Evolutionary conservation across 2,113 vertebrate genomes (phyloP).

Genomic region (Uria aalge): DNA sequence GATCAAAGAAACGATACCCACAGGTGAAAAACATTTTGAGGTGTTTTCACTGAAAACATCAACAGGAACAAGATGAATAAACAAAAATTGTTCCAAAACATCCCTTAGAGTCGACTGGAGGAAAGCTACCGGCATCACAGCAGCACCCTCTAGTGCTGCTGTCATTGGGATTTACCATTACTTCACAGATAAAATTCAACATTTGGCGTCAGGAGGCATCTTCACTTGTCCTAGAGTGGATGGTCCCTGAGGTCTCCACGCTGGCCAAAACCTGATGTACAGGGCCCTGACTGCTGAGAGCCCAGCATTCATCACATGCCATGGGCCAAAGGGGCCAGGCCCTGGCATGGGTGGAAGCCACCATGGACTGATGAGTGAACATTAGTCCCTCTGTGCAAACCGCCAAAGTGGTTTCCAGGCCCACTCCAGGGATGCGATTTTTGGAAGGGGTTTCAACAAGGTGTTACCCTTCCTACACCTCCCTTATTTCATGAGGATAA

Average conservation of each 20-base stretch:
- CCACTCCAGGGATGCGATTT: neutral
- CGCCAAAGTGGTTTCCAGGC: neutral
- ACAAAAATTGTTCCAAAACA: neutral
- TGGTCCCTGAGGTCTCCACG: neutral
- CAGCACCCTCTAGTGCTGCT: slow-evolving; percentile 43
- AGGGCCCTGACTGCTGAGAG: neutral
- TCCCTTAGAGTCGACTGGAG: neutral
- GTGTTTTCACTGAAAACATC: neutral
- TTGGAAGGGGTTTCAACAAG: neutral
- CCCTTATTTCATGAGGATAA: neutral
- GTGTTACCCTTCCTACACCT: neutral
- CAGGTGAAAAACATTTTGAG: neutral
- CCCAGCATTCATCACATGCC: neutral
- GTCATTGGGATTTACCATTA: neutral
- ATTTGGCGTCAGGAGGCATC: neutral
- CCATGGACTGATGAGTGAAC: accelerated
- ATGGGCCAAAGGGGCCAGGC: neutral
- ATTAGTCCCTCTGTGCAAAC: neutral
- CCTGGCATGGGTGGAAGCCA: neutral
- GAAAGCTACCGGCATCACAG: neutral
- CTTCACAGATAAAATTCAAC: neutral
- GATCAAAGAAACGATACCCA: neutral
- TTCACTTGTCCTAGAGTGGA: neutral
- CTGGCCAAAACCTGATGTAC: neutral
- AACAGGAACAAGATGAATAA: neutral